Evolutionary conservation across 2,113 vertebrate genomes (phyloP).

Genomic region (Chloroceryle aenea): DNA sequence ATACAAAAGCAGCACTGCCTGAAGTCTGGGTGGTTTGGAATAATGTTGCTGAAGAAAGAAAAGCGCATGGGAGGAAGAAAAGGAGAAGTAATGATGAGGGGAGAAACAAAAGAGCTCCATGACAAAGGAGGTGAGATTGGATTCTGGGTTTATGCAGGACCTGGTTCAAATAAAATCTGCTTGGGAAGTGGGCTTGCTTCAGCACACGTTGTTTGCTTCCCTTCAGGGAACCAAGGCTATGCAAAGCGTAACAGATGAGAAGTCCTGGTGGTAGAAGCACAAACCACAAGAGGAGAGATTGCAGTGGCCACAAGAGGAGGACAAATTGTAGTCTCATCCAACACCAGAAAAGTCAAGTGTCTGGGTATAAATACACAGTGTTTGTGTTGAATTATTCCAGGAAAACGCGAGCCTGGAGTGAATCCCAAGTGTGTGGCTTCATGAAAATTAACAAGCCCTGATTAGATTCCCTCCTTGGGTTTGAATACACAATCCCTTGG

Average conservation of each 20-base stretch:
- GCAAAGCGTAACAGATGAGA: neutral
- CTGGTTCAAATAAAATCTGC: neutral
- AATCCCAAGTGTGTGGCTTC: neutral
- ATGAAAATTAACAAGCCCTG: neutral
- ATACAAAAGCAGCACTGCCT: neutral
- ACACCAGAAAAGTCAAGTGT: neutral
- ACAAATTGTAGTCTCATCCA: neutral
- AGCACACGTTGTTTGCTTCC: neutral
- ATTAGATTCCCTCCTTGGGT: neutral
- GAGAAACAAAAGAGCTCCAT: neutral
- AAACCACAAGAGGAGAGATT: neutral
- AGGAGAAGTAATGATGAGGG: neutral
- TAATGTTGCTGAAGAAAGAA: neutral
- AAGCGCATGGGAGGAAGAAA: neutral
- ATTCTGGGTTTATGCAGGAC: neutral
- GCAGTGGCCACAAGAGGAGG: neutral
- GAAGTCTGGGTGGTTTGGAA: neutral
- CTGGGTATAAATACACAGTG: neutral
- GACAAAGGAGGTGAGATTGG: neutral
- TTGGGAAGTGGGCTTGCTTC: neutral
- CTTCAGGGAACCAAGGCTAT: neutral
- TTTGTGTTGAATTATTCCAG: slow-evolving; percentile 1
- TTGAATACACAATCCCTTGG: neutral
- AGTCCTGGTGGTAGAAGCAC: neutral
- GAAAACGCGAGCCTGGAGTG: neutral